A percentile compares a stretch with the other conserved stretches of the same genome.
phyloP scores from a whole-genome alignment of 1,140 invertebrate species.

The Gryon sp. region DNA sequence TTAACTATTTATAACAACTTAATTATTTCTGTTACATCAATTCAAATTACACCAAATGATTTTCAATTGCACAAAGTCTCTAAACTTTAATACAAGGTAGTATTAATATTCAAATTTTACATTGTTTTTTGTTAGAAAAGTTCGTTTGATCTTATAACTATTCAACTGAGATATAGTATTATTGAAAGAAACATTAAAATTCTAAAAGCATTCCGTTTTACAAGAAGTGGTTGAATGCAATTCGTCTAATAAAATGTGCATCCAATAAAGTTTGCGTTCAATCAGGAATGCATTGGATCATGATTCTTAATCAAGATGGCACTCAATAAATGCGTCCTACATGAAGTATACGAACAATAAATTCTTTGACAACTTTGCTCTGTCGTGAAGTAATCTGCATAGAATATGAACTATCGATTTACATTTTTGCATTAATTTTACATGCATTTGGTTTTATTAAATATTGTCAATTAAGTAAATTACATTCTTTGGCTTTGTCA shows the following conservation, averaged over 20 bases:
- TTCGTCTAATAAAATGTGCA: constrained; percentile 43
- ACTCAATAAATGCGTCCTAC: constrained; percentile 23
- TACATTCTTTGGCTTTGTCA: too few relatives aligned
- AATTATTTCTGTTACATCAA: too few relatives aligned
- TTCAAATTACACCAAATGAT: too few relatives aligned
- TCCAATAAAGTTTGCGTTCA: constrained; percentile 53
- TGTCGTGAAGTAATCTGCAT: constrained; percentile 1
- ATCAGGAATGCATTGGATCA: constrained; percentile 52
- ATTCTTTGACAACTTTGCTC: constrained; percentile 49
- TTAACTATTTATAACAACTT: too few relatives aligned
- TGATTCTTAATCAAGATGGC: constrained; percentile 48
- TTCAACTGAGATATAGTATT: not conserved
- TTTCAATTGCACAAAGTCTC: too few relatives aligned
- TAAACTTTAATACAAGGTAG: too few relatives aligned
- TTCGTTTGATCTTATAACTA: too few relatives aligned
- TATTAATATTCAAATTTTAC: too few relatives aligned
- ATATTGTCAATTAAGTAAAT: too few relatives aligned
- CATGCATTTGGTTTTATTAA: not conserved
- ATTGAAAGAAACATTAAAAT: constrained; percentile 4
- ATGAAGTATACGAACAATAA: constrained; percentile 39
- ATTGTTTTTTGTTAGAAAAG: too few relatives aligned
- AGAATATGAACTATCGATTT: constrained; percentile 19
- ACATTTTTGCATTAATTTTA: constrained; percentile 11
- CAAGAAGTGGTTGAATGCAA: constrained; percentile 25
- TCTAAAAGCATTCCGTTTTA: constrained; percentile 6